A percentile compares a stretch with the other conserved stretches of the same genome.
Evolutionary conservation across 2,113 vertebrate genomes (phyloP).

Genomic region (Halcyon senegalensis): DNA sequence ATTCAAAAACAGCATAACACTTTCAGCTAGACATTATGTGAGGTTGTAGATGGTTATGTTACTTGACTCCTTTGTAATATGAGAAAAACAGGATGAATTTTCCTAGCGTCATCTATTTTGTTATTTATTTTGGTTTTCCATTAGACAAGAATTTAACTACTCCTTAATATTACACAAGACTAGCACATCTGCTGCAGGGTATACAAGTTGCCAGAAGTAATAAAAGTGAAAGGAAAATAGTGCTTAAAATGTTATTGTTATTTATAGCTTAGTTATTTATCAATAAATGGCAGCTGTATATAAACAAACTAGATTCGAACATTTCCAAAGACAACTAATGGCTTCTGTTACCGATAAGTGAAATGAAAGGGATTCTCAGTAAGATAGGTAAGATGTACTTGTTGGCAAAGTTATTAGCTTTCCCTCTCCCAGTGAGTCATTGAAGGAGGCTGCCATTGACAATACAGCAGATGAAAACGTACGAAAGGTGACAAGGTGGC

Average conservation of each 20-base stretch:
- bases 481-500: constrained; percentile 20
- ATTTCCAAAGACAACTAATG: background rate
- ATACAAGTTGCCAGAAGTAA: background rate
- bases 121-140: background rate
- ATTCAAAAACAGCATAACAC: background rate
- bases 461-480: background rate
- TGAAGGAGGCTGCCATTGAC: background rate
- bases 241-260: background rate
- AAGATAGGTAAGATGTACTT: background rate
- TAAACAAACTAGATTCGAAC: background rate
- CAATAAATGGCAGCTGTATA: background rate
- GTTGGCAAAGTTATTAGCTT: background rate
- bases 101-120: background rate
- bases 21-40: background rate
- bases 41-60: background rate
- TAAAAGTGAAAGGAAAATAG: background rate
- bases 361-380: background rate
- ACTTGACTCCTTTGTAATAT: background rate
- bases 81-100: background rate
- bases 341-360: background rate
- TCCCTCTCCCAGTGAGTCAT: background rate
- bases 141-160: background rate
- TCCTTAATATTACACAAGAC: background rate
- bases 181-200: background rate
- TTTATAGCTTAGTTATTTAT: background rate